Evolutionary conservation across 2,113 vertebrate genomes (phyloP), one percentile per base, ranked within the genome.

Genomic region (Neodontobutis hainanensis): DNA sequence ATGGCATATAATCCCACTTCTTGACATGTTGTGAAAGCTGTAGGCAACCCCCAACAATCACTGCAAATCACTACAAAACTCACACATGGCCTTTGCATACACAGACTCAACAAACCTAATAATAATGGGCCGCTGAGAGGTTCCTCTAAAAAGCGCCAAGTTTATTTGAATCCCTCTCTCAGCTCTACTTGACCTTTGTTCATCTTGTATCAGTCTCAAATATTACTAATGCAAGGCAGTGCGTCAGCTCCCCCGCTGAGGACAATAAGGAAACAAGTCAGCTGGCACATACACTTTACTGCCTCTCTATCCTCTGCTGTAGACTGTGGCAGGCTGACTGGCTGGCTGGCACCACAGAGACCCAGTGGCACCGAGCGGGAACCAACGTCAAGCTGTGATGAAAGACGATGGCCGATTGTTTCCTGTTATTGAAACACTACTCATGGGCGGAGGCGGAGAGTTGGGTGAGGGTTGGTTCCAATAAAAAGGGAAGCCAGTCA

Each of bases 391-490:
- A 85, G 73, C 68, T 43, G 59, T 44, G 88, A 86, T 87, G 87
- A 90, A 90, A 90, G 89, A 88, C 77, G 81, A 61, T 65, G 81
- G 80, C 75, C 75, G 82, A 91, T 91, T 85, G 82, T 85, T 93
- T 93, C 92, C 92, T 93, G 92, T 90, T 91, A 92, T 93, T 93
- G 90, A 91, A 88, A 82, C 71, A 72, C 82, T 68, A 73, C 78
- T 76, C 68, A 53, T 57, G 67, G 70, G 74, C 32, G 74, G 68
- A 73, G 69, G 72, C 34, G 56, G 68, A n/a, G 70, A 61, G 68
- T 15, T 0, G 53, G 48, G 34, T 59, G 65, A 8, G 73, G 63
- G 49, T 51, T 5, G 15, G 16, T 68, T 75, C n/a, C 53, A 75
- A 62, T 74, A 70, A 12, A 47, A 68, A 55, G 61, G 83, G 81